phyloP scores from a whole-genome alignment of 2,888 invertebrate genomes.

The Agrochola circellaris region DNA sequence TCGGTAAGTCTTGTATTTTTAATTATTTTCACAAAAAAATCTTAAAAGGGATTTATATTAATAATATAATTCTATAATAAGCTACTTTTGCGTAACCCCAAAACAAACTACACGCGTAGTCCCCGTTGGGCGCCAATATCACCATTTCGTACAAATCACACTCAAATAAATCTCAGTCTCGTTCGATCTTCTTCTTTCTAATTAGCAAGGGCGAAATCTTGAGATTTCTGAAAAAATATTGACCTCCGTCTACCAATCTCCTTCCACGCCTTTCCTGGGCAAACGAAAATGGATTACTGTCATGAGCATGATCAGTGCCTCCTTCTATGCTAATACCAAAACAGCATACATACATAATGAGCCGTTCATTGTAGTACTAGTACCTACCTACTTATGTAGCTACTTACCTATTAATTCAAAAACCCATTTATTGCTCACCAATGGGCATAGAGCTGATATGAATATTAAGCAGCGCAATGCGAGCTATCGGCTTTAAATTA shows the following conservation, averaged over 20 bases:
- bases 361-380: not conserved
- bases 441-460: not conserved
- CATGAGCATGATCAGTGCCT: not conserved
- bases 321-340: not conserved
- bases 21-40: not conserved
- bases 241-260: not conserved
- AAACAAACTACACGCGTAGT: not conserved
- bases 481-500: slow-evolving; percentile 15
- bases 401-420: slow-evolving; percentile 4
- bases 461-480: slow-evolving; percentile 9
- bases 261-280: not conserved
- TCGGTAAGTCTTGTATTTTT: slow-evolving; percentile 93
- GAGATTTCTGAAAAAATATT: not conserved
- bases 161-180: not conserved
- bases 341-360: not conserved
- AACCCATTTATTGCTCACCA: not conserved
- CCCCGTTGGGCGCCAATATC: slow-evolving; percentile 20
- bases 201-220: not conserved
- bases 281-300: not conserved
- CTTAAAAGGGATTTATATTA: too few species aligned
- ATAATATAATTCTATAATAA: too few species aligned
- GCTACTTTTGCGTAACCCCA: not conserved
- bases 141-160: not conserved
- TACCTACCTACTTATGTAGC: not conserved
- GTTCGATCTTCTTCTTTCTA: not conserved